Evolutionary conservation across 2,797 vertebrate species (phyloP).

Genomic region (Ctenopoma kingsleyae): DNA sequence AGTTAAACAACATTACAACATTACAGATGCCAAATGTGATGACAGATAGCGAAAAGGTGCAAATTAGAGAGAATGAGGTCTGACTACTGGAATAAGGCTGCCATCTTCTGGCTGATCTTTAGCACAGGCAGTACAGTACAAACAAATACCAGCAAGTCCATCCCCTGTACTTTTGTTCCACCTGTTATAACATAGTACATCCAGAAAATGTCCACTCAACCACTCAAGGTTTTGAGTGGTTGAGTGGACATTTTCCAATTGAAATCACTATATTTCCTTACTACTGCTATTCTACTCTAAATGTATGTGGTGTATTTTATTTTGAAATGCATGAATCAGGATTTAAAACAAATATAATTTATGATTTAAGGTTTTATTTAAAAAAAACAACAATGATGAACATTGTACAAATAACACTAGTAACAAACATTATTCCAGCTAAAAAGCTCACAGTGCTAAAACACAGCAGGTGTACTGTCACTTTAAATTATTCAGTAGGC

Average conservation of each 20-base stretch:
- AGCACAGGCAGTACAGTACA: slow-evolving; percentile 8
- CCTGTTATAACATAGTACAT: neutral
- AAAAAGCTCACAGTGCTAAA: neutral
- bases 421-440: neutral
- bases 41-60: neutral
- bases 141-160: no score
- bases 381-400: neutral
- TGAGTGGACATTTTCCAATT: neutral
- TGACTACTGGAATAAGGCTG: slow-evolving; percentile 69
- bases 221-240: no score
- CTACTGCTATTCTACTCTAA: neutral
- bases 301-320: neutral
- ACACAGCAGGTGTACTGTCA: slow-evolving; percentile 7
- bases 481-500: slow-evolving; percentile 31
- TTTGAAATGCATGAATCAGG: neutral
- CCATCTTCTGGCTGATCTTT: slow-evolving; percentile 75
- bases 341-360: neutral
- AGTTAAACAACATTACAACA: slow-evolving; percentile 24
- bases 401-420: neutral
- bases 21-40: slow-evolving; percentile 1
- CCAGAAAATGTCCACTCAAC: no score
- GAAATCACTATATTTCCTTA: neutral
- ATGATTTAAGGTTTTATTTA: neutral
- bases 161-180: neutral
- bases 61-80: slow-evolving; percentile 1